Percentiles rank a stretch among this genome's conserved stretches.
Evolutionary conservation across 2,888 invertebrate species (phyloP).

Genomic region (Protonemura montana): DNA sequence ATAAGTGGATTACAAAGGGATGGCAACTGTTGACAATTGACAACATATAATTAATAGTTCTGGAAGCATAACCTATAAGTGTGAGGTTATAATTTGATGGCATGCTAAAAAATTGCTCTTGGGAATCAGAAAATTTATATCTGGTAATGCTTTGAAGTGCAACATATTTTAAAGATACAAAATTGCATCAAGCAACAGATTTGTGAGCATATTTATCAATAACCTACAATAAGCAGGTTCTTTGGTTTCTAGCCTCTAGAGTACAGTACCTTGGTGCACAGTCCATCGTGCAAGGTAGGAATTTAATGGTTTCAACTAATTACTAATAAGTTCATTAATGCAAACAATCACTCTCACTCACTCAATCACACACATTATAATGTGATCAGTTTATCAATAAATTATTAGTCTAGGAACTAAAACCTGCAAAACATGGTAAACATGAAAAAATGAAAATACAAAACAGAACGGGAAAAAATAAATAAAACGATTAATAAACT

Average conservation of each 20-base stretch:
- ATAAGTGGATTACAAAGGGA: no score
- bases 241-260: neutral
- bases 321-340: neutral
- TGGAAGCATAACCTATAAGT: no score
- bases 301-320: neutral
- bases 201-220: neutral
- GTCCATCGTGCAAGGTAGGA: slow-evolving; percentile 7
- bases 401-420: slow-evolving; percentile 19
- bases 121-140: neutral
- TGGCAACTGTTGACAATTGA: no score
- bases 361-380: slow-evolving; percentile 27
- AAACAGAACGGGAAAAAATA: slow-evolving; percentile 38
- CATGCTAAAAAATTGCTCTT: no score
- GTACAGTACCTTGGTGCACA: slow-evolving; percentile 4
- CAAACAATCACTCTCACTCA: slow-evolving; percentile 16
- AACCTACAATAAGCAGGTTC: neutral
- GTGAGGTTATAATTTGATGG: no score
- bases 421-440: slow-evolving; percentile 28
- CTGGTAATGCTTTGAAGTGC: neutral
- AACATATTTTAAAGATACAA: neutral
- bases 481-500: slow-evolving; percentile 20
- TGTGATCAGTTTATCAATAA: neutral
- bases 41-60: no score
- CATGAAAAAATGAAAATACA: slow-evolving; percentile 26
- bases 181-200: neutral